Base-by-base conservation (phyloP, 2,797 vertebrate genomes). In the Sebastes wilsoni region DNA sequence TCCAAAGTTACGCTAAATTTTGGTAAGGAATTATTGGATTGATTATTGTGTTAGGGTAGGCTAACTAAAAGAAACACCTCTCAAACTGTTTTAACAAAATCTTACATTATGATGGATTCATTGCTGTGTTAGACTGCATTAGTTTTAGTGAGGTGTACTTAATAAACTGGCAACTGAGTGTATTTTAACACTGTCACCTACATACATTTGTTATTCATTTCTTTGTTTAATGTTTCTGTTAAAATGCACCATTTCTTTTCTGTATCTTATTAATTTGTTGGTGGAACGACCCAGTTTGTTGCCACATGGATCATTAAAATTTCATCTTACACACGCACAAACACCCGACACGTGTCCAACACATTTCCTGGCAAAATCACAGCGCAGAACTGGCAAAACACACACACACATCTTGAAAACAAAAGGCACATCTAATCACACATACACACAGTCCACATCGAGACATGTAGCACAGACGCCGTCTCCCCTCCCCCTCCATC, bases 381-480 rank as follows among this genome's bases (percentile, higher is more conserved):
- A 20, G 16, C 23, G 1, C 25, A 69, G 38, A 78, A 55, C 62
- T 62, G 62, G 56, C 42, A 62, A 72, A 84, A 46, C 46, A 46
- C 46, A 80, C 49, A 46, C 46, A 67, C 42, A 82, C 46, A 38
- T 56, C 62, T 20, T 67, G 61, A 83, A 89, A 90, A 91, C 88
- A 90, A 91, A 88, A 90, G 78, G 82, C 66, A 66, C 78, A 82
- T 86, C 83, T 77, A 87, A 80, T 80, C 73, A 77, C 79, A 80
- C 52, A 66, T 82, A 76, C 66, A 71, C 66, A 73, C 75, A 77
- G 69, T 69, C 72, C 79, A 79, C 82, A 88, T 87, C 59, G 46
- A 89, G 82, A 87, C 88, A 79, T 77, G 79, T 3, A 66, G 76
- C 59, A 2, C 89, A 90, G 75, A 83, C 79, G 7, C 56, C 2